Conservation (phyloP, 2,113 vertebrate species). For the Ailuropoda melanoleuca region DNA sequence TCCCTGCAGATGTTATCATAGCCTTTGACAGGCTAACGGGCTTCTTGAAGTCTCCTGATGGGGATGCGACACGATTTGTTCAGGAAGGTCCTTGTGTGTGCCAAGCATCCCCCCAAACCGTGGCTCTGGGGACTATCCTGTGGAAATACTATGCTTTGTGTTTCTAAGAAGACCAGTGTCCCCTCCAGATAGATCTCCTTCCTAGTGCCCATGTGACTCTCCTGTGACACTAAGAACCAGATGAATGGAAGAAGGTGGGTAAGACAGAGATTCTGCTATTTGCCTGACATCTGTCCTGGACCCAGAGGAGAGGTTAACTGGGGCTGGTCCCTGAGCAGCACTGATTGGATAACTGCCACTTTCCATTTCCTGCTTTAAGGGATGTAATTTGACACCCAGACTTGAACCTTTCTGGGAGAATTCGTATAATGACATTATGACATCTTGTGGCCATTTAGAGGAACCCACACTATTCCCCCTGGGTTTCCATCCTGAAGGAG, state of each 20-base stretch:
- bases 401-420: constrained; percentile 38
- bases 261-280: background rate
- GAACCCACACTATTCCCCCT: background rate
- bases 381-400: constrained; percentile 31
- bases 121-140: background rate
- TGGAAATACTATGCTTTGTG: background rate
- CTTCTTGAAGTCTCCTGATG: background rate
- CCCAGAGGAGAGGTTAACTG: background rate
- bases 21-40: background rate
- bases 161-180: background rate
- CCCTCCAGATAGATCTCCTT: background rate
- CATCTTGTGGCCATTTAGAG: constrained; percentile 61
- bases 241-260: background rate
- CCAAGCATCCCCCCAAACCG: background rate
- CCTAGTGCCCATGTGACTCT: background rate
- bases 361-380: constrained; percentile 30
- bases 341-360: background rate
- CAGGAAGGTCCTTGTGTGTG: background rate
- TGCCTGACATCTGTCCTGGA: background rate
- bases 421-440: constrained; percentile 62
- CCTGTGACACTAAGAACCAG: background rate
- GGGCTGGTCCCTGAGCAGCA: background rate
- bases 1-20: background rate
- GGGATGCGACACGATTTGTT: background rate
- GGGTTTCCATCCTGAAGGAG: background rate